Percentiles rank a stretch among this genome's conserved stretches.
phyloP scores from a whole-genome alignment of 2,797 vertebrate species.

The Nannoperca obscura region DNA sequence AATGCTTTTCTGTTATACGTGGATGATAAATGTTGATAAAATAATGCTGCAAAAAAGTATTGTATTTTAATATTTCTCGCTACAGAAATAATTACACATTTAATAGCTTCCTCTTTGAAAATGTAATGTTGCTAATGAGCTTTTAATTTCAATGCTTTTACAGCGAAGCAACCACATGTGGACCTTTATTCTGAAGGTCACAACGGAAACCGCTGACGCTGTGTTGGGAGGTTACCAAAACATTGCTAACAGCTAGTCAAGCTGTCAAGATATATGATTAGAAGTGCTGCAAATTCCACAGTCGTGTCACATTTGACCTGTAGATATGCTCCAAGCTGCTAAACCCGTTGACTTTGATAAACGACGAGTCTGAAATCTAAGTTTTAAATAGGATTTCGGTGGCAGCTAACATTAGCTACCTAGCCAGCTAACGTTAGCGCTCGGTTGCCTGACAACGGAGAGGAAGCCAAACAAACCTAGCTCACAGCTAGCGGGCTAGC shows the following conservation, averaged over 20 bases:
- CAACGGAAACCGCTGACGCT: not conserved
- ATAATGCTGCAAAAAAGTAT: not conserved
- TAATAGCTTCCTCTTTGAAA: not conserved
- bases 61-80: not conserved
- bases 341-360: accelerated
- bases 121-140: no score
- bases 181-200: not conserved
- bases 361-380: not conserved
- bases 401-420: constrained; percentile 17
- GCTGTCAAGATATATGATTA: not conserved
- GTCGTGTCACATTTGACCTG: accelerated
- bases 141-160: constrained; percentile 20
- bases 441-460: constrained; percentile 71
- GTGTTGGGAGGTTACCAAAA: not conserved
- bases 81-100: not conserved
- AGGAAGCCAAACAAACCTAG: constrained; percentile 40
- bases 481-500: constrained; percentile 10
- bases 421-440: constrained; percentile 34
- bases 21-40: not conserved
- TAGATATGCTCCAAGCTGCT: accelerated
- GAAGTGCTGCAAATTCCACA: accelerated
- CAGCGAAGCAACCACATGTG: not conserved
- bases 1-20: not conserved
- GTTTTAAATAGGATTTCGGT: not conserved
- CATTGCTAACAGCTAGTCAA: not conserved